These are phyloP conservation scores for Calcarius lapponicus DNA, from an alignment of 2,797 vertebrate genomes.

Conservation along the genomic window DNA sequence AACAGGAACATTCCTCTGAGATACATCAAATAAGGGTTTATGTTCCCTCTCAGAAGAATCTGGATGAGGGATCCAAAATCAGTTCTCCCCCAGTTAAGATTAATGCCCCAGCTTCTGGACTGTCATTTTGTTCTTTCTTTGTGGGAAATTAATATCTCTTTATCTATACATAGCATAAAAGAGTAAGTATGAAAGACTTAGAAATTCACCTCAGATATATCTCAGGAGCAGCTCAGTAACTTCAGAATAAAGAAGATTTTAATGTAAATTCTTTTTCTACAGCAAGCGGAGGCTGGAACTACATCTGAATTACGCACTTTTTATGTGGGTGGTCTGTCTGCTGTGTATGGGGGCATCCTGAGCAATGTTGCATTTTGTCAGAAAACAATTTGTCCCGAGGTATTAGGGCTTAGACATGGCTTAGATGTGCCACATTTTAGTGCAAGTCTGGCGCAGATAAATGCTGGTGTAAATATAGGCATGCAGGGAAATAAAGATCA, in stretches of 20 bases:
- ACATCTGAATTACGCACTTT: background rate
- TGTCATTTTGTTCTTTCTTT: background rate
- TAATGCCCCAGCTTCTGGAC: background rate
- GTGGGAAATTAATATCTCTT: background rate
- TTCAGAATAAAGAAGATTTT: background rate
- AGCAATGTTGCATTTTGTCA: background rate
- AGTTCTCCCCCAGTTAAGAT: background rate
- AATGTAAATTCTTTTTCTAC: background rate
- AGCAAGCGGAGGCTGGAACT: background rate
- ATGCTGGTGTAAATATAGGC: background rate
- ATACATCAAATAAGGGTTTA: background rate
- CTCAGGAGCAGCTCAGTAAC: background rate
- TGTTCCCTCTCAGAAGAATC: background rate
- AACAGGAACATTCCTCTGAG: background rate
- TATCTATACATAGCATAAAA: background rate
- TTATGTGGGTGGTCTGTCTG: background rate
- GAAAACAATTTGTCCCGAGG: background rate
- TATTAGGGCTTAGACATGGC: background rate
- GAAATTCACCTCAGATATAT: background rate
- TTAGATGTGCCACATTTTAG: background rate
- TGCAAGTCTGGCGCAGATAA: background rate
- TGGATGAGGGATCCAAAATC: background rate
- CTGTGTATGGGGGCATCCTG: accelerated
- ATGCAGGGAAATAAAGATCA: background rate
- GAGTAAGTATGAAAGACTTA: background rate